Conservation (phyloP, 2,888 invertebrate genomes). For the Rotaria sp. region DNA sequence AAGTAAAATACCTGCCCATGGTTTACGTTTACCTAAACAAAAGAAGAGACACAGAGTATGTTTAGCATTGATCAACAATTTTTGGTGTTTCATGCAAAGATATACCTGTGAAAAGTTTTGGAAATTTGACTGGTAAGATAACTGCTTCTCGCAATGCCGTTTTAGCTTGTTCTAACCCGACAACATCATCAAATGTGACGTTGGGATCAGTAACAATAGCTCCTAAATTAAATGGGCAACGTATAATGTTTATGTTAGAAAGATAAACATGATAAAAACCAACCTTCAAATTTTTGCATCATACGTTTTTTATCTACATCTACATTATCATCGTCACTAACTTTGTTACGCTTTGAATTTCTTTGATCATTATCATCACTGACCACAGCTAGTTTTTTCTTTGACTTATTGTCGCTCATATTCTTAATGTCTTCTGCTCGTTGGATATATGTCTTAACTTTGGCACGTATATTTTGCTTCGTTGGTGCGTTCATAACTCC, state of each 20-base stretch:
- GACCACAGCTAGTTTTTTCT: conserved; percentile 40
- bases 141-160: conserved; percentile 98
- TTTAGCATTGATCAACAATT: not conserved
- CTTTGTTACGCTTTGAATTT: not conserved
- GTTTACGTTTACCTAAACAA: conserved; percentile 61
- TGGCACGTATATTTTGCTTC: conserved; percentile 87
- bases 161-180: conserved; percentile 90
- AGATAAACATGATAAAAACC: no score
- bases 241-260: not conserved
- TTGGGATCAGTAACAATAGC: conserved; percentile 94
- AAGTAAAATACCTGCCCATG: conserved; percentile 93
- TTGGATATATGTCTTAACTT: conserved; percentile 86
- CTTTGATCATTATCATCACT: not conserved
- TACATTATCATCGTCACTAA: not conserved
- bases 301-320: not conserved
- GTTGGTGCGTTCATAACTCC: conserved; percentile 94
- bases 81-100: not conserved
- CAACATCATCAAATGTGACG: conserved; percentile 94
- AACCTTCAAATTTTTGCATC: not conserved
- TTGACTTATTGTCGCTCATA: conserved; percentile 50
- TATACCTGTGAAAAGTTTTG: conserved; percentile 85
- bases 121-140: conserved; percentile 94
- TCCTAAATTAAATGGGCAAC: conserved; percentile 53
- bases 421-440: conserved; percentile 92
- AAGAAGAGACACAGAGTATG: not conserved